Percentiles rank a stretch among this genome's conserved stretches.
Evolutionary conservation across 2,113 vertebrate genomes (phyloP).

Genomic region (Dinomys branickii): DNA sequence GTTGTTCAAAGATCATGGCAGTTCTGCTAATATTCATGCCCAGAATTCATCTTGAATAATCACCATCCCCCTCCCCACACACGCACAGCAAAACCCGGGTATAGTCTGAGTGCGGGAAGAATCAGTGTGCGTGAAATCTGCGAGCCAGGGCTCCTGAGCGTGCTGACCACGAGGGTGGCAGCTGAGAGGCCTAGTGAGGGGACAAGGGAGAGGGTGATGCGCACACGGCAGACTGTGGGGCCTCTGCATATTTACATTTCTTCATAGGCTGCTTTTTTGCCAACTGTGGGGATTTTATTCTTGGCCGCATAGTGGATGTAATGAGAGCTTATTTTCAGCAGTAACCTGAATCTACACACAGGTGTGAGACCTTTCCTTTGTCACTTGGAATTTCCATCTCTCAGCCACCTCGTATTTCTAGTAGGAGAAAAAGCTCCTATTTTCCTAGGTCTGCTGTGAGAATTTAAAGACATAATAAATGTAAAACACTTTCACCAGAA

Average conservation of each 20-base stretch:
- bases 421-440: neutral
- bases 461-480: neutral
- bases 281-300: neutral
- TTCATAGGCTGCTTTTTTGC: neutral
- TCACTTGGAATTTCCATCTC: neutral
- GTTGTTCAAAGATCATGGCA: neutral
- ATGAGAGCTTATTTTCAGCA: neutral
- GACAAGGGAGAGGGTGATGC: accelerated
- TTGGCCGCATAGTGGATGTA: neutral
- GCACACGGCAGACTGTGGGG: accelerated
- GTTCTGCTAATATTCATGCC: neutral
- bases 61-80: neutral
- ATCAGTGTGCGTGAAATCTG: neutral
- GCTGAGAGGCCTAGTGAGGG: neutral
- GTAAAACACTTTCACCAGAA: neutral
- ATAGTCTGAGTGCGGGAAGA: neutral
- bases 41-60: neutral
- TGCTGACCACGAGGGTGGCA: neutral
- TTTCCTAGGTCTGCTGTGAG: neutral
- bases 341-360: neutral
- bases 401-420: neutral
- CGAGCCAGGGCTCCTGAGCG: neutral
- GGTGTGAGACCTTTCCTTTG: neutral
- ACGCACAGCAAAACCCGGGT: neutral
- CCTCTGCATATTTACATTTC: neutral